These are phyloP conservation scores for Petaurus breviceps DNA, from an alignment of 2,113 vertebrate species.

Conservation along the genomic window DNA sequence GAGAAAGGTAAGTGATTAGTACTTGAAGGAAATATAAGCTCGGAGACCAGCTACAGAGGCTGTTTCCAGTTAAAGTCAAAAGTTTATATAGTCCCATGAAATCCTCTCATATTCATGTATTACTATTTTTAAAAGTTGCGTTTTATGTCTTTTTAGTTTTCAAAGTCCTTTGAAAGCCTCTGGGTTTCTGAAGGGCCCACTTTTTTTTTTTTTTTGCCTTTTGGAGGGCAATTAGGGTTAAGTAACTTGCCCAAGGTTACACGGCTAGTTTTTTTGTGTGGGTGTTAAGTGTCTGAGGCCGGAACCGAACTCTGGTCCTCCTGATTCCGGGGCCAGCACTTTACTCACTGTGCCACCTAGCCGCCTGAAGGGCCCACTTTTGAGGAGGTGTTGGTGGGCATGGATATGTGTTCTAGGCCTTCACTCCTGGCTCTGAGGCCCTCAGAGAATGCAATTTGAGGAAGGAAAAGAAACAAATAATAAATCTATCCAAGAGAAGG, in stretches of 20 bases:
- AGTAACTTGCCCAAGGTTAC: too few species aligned
- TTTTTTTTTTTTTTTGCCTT: too few species aligned
- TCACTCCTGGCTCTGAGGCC: neutral
- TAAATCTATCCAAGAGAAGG: neutral
- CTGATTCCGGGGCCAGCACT: too few species aligned
- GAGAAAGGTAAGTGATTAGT: neutral
- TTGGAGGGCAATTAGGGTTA: too few species aligned
- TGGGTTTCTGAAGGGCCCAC: neutral
- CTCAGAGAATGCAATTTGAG: neutral
- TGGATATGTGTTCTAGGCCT: neutral
- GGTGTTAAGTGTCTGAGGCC: too few species aligned
- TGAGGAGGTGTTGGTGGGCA: neutral
- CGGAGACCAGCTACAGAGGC: neutral
- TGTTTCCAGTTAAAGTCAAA: neutral
- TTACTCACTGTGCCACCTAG: too few species aligned
- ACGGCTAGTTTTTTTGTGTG: too few species aligned
- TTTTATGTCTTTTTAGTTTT: neutral
- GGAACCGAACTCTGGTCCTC: too few species aligned
- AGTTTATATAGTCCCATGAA: neutral
- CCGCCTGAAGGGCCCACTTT: neutral
- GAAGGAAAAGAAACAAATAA: constrained; percentile 14
- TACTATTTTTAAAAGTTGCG: neutral
- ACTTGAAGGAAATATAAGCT: neutral
- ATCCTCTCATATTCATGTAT: neutral
- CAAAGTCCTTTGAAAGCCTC: constrained; percentile 24